These are phyloP conservation scores for Liparis tanakae DNA, from an alignment of 2,797 vertebrate genomes.

Conservation along the genomic window DNA sequence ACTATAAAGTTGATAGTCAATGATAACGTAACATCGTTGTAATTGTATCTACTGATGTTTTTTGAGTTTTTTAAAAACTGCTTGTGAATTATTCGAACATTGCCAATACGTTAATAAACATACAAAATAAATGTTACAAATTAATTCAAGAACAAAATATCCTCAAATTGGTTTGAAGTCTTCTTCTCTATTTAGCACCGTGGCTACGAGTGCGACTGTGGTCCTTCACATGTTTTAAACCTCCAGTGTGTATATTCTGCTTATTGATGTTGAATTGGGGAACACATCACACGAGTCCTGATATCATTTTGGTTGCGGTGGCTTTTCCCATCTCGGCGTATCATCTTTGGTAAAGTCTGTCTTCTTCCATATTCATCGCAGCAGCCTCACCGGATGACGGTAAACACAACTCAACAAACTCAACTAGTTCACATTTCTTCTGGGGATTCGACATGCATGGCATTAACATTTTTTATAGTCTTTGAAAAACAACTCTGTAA, in stretches of 20 bases:
- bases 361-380: slow-evolving; percentile 55
- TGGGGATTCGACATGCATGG: slow-evolving; percentile 67
- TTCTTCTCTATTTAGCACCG: neutral
- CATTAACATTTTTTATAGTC: slow-evolving; percentile 70
- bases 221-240: neutral
- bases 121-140: neutral
- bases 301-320: neutral
- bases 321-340: slow-evolving; percentile 26
- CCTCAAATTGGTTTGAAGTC: neutral
- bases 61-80: neutral
- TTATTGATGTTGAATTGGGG: neutral
- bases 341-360: slow-evolving; percentile 38
- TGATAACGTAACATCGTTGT: neutral
- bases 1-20: neutral
- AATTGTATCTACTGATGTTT: neutral
- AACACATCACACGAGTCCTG: neutral
- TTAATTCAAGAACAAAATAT: neutral
- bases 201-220: neutral
- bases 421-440: slow-evolving; percentile 68
- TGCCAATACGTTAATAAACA: neutral
- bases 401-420: slow-evolving; percentile 64
- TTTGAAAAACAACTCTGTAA: slow-evolving; percentile 71
- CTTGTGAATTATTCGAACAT: neutral
- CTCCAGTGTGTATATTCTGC: neutral
- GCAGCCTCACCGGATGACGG: slow-evolving; percentile 43